Conservation (phyloP, 2,113 vertebrate species). For the Empidonax traillii region DNA sequence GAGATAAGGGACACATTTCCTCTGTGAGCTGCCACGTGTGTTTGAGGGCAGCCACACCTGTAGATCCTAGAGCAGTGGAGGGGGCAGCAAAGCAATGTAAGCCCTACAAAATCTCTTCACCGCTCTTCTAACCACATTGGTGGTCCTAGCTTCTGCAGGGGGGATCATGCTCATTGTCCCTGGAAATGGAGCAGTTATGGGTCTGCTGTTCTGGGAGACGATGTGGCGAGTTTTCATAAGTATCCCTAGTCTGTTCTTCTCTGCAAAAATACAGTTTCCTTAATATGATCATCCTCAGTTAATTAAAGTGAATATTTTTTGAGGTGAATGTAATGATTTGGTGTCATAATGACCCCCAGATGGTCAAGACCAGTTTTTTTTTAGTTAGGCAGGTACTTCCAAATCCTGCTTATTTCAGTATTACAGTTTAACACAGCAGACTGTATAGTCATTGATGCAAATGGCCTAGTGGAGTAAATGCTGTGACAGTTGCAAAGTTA, state of each 20-base stretch:
- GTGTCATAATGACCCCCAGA: background rate
- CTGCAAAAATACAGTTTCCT: background rate
- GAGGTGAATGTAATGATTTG: background rate
- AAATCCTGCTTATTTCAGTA: background rate
- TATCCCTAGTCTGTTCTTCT: background rate
- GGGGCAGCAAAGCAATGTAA: background rate
- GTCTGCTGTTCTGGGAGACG: background rate
- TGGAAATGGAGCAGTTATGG: background rate
- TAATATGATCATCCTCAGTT: background rate
- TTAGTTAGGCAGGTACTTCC: background rate
- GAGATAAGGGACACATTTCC: background rate
- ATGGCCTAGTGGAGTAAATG: background rate
- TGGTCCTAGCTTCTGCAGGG: background rate
- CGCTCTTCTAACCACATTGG: fast-evolving
- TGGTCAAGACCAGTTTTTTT: background rate
- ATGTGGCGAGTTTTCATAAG: background rate
- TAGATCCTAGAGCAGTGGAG: background rate
- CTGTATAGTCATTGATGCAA: background rate
- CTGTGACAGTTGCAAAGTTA: conserved; percentile 15
- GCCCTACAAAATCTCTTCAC: background rate
- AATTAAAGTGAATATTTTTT: background rate
- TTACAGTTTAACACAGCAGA: background rate
- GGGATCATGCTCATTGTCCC: background rate
- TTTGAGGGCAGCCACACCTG: background rate
- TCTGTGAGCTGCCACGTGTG: fast-evolving